Percentiles rank a stretch among this genome's conserved stretches.
Conservation (phyloP, 2,888 invertebrate species). For the Campopleginae sp. region DNA sequence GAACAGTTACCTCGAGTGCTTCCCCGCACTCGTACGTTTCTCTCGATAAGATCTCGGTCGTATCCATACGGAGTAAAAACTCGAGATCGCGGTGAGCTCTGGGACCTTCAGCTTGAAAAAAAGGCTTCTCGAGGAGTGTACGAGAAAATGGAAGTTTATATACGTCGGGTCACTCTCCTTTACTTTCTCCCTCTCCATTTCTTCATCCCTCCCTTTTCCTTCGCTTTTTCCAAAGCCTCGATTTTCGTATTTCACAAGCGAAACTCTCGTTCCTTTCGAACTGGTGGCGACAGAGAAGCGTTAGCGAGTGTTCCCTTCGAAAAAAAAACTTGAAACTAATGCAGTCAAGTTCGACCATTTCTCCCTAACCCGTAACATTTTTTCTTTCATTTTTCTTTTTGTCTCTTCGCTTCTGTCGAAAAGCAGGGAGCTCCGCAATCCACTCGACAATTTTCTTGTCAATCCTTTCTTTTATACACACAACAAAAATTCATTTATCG, state of each 20-base stretch:
- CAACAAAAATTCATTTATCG: background rate
- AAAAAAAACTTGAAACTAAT: conserved; percentile 67
- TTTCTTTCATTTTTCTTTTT: conserved; percentile 49
- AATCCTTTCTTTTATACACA: conserved; percentile 48
- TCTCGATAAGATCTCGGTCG: conserved; percentile 69
- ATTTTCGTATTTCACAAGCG: conserved; percentile 66
- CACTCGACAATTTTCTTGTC: conserved; percentile 63
- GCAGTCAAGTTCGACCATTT: conserved; percentile 65
- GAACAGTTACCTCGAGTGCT: conserved; percentile 63
- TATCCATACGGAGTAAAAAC: conserved; percentile 31
- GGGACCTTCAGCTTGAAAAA: conserved; percentile 56
- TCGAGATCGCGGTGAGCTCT: conserved; percentile 29
- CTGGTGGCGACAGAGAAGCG: conserved; percentile 32
- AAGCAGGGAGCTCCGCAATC: conserved; percentile 47
- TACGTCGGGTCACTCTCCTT: conserved; percentile 42
- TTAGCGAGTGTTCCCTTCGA: conserved; percentile 32
- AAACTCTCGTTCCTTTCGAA: conserved; percentile 67
- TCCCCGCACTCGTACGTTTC: conserved; percentile 61
- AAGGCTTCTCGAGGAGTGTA: conserved; percentile 15
- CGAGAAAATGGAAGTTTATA: conserved; percentile 48
- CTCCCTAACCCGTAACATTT: conserved; percentile 46
- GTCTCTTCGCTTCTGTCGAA: background rate
- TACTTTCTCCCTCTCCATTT: conserved; percentile 18
- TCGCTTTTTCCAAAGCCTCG: conserved; percentile 23
- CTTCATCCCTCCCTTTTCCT: conserved; percentile 17